Conservation (phyloP, 37 sponge, comb jelly and placozoan species). For the Ianthella basta region DNA sequence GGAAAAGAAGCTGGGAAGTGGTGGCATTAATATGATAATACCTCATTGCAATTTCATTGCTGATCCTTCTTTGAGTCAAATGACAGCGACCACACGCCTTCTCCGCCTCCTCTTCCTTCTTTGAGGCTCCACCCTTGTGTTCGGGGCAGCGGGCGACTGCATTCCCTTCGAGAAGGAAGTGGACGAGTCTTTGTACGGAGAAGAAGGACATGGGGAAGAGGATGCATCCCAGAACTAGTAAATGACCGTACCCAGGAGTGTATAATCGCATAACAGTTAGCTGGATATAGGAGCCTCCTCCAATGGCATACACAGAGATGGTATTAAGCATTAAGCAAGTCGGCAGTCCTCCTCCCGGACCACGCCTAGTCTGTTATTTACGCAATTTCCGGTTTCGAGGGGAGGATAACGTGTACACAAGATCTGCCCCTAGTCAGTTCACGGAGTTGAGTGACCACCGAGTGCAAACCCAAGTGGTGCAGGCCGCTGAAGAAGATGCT, state of each 20-base stretch:
- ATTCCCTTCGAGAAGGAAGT: neutral
- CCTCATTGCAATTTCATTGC: neutral
- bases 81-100: neutral
- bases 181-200: neutral
- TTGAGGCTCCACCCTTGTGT: neutral
- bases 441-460: too few species aligned
- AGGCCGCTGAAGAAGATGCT: constrained; percentile 4
- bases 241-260: neutral
- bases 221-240: neutral
- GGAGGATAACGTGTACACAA: too few species aligned
- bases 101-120: neutral
- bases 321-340: too few species aligned
- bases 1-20: too few species aligned
- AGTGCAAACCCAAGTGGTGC: too few species aligned
- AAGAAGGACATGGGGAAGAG: neutral
- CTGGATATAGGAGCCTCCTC: too few species aligned
- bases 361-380: too few species aligned
- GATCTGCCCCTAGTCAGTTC: too few species aligned
- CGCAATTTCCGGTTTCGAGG: too few species aligned
- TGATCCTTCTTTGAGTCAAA: neutral
- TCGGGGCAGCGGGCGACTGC: neutral
- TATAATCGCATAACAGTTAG: too few species aligned
- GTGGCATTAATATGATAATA: neutral
- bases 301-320: too few species aligned
- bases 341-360: too few species aligned